Evolutionary conservation across 92 coral and sea anemone genomes (phyloP).

Genomic region (Siderastrea radians): DNA sequence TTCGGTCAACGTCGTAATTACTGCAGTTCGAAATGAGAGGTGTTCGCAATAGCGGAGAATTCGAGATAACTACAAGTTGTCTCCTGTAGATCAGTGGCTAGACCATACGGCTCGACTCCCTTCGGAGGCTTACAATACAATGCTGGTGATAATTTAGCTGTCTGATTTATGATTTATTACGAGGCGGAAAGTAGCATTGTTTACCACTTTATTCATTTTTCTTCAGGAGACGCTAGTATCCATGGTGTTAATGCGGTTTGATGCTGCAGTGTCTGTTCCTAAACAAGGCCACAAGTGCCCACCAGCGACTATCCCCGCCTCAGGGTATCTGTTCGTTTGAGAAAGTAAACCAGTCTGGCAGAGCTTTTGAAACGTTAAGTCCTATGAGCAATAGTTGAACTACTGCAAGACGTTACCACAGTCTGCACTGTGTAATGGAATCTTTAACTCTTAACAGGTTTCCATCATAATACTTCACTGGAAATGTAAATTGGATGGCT

Average conservation of each 20-base stretch:
- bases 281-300: neutral
- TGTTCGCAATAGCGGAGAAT: too few species aligned
- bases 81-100: too few species aligned
- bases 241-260: constrained; percentile 24
- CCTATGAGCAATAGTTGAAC: neutral
- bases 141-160: neutral
- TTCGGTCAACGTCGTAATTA: too few species aligned
- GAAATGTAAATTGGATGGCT: neutral
- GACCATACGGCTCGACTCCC: too few species aligned
- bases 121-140: too few species aligned
- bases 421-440: neutral
- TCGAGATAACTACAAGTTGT: too few species aligned
- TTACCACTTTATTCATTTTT: neutral
- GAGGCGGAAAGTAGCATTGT: neutral
- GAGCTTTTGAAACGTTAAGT: neutral
- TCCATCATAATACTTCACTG: constrained; percentile 1
- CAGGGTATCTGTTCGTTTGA: constrained; percentile 11
- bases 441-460: neutral
- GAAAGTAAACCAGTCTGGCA: constrained; percentile 1
- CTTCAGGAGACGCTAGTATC: constrained; percentile 55
- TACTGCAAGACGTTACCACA: neutral
- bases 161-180: neutral
- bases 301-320: neutral
- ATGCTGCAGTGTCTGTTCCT: constrained; percentile 18
- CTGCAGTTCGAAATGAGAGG: too few species aligned